These are phyloP conservation scores for Labeo calbasu DNA, from an alignment of 2,797 vertebrate species.

Conservation along the genomic window DNA sequence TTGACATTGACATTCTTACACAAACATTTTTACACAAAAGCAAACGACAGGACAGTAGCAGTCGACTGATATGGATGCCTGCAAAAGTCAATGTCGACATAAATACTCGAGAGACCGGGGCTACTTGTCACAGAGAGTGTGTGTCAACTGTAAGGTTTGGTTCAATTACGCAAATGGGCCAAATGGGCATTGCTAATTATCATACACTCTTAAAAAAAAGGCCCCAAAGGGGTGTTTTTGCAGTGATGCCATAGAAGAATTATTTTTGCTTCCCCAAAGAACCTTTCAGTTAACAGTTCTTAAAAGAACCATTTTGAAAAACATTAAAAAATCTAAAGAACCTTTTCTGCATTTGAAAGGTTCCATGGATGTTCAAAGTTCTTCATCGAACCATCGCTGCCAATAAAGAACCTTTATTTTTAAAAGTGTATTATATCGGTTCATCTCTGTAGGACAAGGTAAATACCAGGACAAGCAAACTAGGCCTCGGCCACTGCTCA, in stretches of 20 bases:
- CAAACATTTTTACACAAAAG: not conserved
- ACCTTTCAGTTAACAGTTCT: too few relatives aligned
- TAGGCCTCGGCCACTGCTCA: not conserved
- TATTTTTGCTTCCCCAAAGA: too few relatives aligned
- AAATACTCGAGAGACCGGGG: not conserved
- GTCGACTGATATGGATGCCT: not conserved
- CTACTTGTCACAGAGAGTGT: not conserved
- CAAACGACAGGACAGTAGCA: not conserved
- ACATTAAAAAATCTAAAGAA: too few relatives aligned
- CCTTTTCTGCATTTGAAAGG: too few relatives aligned
- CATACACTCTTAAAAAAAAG: too few relatives aligned
- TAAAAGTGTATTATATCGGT: not conserved
- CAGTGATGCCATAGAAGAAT: too few relatives aligned
- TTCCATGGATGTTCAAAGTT: too few relatives aligned
- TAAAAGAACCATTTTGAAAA: too few relatives aligned
- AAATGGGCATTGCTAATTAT: not conserved
- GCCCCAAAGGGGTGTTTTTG: too few relatives aligned
- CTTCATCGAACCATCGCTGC: too few relatives aligned
- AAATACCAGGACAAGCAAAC: not conserved
- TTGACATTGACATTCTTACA: conserved; percentile 10
- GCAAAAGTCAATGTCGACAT: not conserved
- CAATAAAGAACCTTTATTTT: too few relatives aligned
- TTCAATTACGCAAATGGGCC: not conserved
- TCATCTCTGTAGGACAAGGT: not conserved
- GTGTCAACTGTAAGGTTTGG: not conserved